Evolutionary conservation across 2,888 invertebrate genomes (phyloP).

Genomic region (Apotomis turbidana): DNA sequence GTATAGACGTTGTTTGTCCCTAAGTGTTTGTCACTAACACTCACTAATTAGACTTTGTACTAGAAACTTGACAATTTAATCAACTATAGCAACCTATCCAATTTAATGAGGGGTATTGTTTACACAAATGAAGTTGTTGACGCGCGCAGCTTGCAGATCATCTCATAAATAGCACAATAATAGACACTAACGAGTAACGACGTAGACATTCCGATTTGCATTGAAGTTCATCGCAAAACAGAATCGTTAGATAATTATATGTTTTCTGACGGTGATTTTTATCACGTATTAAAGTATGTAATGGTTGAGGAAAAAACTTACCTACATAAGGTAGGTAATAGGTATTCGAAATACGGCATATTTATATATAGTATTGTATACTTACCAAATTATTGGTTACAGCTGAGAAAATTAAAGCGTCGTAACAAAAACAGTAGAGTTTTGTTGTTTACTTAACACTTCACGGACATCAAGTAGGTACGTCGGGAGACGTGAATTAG

Average conservation of each 20-base stretch:
- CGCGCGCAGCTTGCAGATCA: background rate
- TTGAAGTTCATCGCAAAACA: conserved; percentile 1
- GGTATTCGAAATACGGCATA: too few species aligned
- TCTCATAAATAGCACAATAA: conserved; percentile 14
- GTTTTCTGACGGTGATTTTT: too few species aligned
- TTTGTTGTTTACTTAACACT: too few species aligned
- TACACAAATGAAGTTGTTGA: conserved; percentile 20
- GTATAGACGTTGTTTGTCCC: background rate
- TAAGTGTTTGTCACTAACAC: background rate
- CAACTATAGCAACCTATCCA: background rate
- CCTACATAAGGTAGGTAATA: too few species aligned
- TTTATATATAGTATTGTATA: too few species aligned
- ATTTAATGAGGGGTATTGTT: background rate
- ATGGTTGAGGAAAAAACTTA: too few species aligned
- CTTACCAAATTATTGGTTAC: too few species aligned
- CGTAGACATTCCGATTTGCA: conserved; percentile 1
- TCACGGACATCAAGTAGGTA: too few species aligned
- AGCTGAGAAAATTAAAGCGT: too few species aligned
- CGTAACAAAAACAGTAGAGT: too few species aligned
- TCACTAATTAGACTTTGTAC: background rate
- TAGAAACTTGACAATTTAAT: background rate
- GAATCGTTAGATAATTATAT: conserved; percentile 4
- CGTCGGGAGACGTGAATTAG: too few species aligned
- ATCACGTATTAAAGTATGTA: too few species aligned
- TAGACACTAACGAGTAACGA: background rate